These are phyloP conservation scores for Andrena flavipes DNA, from an alignment of 2,888 invertebrate genomes.

Conservation along the genomic window DNA sequence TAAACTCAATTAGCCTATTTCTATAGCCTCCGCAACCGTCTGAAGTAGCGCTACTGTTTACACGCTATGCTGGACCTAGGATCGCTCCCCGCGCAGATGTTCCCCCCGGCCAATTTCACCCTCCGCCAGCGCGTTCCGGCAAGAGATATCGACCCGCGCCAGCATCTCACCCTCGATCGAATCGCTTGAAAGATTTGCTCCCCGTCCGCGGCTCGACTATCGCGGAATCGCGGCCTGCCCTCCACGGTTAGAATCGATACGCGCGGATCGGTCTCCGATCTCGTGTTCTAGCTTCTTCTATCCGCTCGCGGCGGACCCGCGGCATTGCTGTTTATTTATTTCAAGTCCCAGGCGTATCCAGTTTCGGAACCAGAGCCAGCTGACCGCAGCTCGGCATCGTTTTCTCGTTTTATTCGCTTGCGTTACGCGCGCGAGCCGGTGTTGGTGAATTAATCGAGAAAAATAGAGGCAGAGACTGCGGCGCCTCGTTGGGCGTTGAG, in stretches of 20 bases:
- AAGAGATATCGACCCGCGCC: slow-evolving; percentile 41
- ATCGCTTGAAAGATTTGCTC: slow-evolving; percentile 26
- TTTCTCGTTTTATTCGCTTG: slow-evolving; percentile 81
- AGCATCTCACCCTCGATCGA: slow-evolving; percentile 38
- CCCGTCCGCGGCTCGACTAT: neutral
- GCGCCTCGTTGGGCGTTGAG: too few relatives aligned
- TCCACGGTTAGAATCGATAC: slow-evolving; percentile 33
- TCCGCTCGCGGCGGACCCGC: slow-evolving; percentile 56
- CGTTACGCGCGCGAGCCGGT: slow-evolving; percentile 65
- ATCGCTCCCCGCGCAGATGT: slow-evolving; percentile 30
- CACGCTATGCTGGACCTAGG: slow-evolving; percentile 22
- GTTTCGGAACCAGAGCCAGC: slow-evolving; percentile 82
- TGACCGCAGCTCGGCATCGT: slow-evolving; percentile 82
- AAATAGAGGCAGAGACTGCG: slow-evolving; percentile 18
- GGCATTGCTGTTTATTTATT: slow-evolving; percentile 77
- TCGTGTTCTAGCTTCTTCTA: slow-evolving; percentile 65
- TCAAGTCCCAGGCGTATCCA: slow-evolving; percentile 84
- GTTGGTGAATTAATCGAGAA: slow-evolving; percentile 71
- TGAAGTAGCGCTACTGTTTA: neutral
- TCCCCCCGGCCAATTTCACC: neutral
- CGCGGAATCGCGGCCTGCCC: slow-evolving; percentile 3
- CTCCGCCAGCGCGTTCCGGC: slow-evolving; percentile 9
- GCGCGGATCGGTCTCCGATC: slow-evolving; percentile 40
- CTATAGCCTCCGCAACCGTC: neutral
- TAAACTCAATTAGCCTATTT: neutral